These are phyloP conservation scores for Pogonophryne albipinna DNA, from an alignment of 2,797 vertebrate genomes.

Conservation along the genomic window DNA sequence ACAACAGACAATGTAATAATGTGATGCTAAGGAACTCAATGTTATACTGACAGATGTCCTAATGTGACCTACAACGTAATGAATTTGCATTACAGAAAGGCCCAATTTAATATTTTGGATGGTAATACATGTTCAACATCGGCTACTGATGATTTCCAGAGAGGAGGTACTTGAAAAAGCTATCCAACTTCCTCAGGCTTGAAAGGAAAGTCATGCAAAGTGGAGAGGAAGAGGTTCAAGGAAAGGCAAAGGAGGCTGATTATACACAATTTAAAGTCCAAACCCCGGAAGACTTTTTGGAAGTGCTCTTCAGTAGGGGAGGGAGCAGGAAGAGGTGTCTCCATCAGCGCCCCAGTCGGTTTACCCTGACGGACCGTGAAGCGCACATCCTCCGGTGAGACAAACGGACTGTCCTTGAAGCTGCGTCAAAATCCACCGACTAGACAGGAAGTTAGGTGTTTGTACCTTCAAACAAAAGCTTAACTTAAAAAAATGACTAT, in stretches of 20 bases:
- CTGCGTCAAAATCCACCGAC: not conserved
- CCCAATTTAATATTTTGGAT: not conserved
- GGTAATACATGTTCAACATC: not conserved
- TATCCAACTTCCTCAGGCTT: constrained; percentile 20
- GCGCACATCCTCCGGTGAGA: constrained; percentile 45
- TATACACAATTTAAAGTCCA: constrained; percentile 57
- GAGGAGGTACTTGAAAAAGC: constrained; percentile 28
- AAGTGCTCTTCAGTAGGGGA: constrained; percentile 24
- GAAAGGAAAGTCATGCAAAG: constrained; percentile 10
- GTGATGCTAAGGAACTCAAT: not conserved
- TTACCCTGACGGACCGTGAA: constrained; percentile 53
- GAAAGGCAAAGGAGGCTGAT: constrained; percentile 47
- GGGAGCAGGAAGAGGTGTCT: constrained; percentile 57
- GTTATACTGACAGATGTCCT: not conserved
- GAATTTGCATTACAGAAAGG: not conserved
- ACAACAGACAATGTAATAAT: not conserved
- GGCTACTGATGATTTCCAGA: constrained; percentile 31
- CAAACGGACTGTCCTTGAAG: constrained; percentile 11
- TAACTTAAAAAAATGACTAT: not conserved
- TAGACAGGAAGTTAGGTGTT: not conserved
- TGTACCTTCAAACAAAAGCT: constrained; percentile 22
- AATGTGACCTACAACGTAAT: not conserved
- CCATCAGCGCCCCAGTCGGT: constrained; percentile 76
- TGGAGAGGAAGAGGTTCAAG: constrained; percentile 32
- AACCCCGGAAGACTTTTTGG: constrained; percentile 57